Evolutionary conservation across 2,797 vertebrate species (phyloP), one percentile per base, ranked within the genome.

Genomic region (Strix occidentalis): DNA sequence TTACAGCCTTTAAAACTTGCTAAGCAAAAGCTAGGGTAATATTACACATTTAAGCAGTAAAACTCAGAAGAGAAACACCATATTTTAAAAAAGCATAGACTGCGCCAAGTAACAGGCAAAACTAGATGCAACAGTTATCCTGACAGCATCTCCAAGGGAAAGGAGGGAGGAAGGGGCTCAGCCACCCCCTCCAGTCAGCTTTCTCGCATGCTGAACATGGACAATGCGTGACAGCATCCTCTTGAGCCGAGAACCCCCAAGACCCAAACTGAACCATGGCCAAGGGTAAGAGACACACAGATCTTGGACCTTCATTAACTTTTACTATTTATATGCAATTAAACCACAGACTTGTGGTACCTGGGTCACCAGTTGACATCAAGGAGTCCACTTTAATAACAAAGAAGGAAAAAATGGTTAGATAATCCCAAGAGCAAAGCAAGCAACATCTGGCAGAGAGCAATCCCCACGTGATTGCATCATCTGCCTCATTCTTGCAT

Each of bases 211-310:
- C 43, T 9, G 15, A 35, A 58, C 8, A 0, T 8, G 29, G 39
- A 37, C 6, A 39, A 35, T 2, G 3, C 1, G 1, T 6, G 8
- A 20, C 39, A 19, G 43, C 29, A 24, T 43, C 48, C 19, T 33
- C 23, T 39, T 11, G 10, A 46, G 57, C 31, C 0, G 3, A 35
- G 25, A 9, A 1, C 4, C 8, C 17, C 24, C 1, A 0, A 14
- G 46, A 41, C 11, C 28, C 63, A 37, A 63, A 60, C 23, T 35
- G 31, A 69, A 76, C 10, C 5, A 35, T 3, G 48, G 31, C 26
- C 39, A 64, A 64, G 63, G 28, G 25, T 7, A 12, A 70, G 17
- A 14, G 31, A 11, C 26, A 16, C 33, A 1, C 3, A 41, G 8
- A 33, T n/a, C 19, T 9, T 11, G 21, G 48, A 31, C 25, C 19